phyloP scores from a whole-genome alignment of 35 echinoderm and acorn worm genomes.

The Apostichopus japonicus region DNA sequence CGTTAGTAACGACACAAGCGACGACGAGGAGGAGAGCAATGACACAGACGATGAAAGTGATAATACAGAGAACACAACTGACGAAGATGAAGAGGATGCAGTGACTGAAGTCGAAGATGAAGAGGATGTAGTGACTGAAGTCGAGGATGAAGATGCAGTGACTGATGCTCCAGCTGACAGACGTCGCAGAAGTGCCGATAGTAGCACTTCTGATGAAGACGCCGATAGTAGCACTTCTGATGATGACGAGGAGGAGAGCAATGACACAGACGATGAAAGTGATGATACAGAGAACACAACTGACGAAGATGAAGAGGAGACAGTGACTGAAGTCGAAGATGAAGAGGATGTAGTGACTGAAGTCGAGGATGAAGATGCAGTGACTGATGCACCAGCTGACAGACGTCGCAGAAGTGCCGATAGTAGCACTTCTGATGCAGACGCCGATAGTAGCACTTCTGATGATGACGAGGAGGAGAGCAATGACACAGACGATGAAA shows the following conservation, averaged over 20 bases:
- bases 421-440: not conserved
- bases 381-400: not conserved
- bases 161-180: not conserved
- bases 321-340: not conserved
- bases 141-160: not conserved
- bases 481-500: too few species aligned
- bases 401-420: not conserved
- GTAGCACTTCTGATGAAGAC: not conserved
- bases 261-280: too few species aligned
- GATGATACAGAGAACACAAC: not conserved
- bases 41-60: too few species aligned
- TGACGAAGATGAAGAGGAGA: not conserved
- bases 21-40: too few species aligned
- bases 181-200: not conserved
- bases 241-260: too few species aligned
- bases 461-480: too few species aligned
- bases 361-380: too few species aligned
- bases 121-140: not conserved
- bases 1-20: too few species aligned
- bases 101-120: not conserved
- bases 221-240: too few species aligned
- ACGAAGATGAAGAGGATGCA: not conserved
- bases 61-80: too few species aligned
- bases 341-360: not conserved
- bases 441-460: too few species aligned